Evolutionary conservation across 2,888 invertebrate genomes (phyloP).

Genomic region (Sinelater perroti): DNA sequence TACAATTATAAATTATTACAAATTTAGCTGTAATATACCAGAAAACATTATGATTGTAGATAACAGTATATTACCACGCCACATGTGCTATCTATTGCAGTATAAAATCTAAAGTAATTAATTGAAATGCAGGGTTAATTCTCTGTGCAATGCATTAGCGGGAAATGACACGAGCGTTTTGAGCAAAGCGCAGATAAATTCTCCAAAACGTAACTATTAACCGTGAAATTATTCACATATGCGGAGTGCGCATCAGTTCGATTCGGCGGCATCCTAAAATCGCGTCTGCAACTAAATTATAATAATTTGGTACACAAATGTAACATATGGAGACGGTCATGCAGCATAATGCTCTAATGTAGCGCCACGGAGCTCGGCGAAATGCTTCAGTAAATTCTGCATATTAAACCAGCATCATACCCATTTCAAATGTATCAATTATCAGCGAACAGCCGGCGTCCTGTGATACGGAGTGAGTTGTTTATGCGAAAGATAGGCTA

Average conservation of each 20-base stretch:
- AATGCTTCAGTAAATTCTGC: constrained; percentile 44
- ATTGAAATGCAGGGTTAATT: neutral
- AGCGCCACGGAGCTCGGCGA: constrained; percentile 32
- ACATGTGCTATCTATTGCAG: no score
- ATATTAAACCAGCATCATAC: constrained; percentile 46
- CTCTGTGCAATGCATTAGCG: neutral
- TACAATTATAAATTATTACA: no score
- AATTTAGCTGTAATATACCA: no score
- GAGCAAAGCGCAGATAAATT: no score
- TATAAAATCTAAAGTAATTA: no score
- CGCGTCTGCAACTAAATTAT: constrained; percentile 32
- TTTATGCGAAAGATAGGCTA: constrained; percentile 58
- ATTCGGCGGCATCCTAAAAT: constrained; percentile 23
- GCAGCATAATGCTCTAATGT: constrained; percentile 38
- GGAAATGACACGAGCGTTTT: no score
- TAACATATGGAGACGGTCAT: constrained; percentile 38
- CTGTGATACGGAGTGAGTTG: constrained; percentile 54
- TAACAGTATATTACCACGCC: no score
- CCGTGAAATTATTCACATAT: constrained; percentile 19
- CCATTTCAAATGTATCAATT: constrained; percentile 56
- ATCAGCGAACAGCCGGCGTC: constrained; percentile 53
- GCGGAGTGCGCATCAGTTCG: constrained; percentile 14
- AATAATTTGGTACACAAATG: constrained; percentile 33
- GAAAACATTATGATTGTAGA: no score
- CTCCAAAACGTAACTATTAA: constrained; percentile 1